Conservation (phyloP, 2,113 vertebrate species). For the Elanoides forficatus region DNA sequence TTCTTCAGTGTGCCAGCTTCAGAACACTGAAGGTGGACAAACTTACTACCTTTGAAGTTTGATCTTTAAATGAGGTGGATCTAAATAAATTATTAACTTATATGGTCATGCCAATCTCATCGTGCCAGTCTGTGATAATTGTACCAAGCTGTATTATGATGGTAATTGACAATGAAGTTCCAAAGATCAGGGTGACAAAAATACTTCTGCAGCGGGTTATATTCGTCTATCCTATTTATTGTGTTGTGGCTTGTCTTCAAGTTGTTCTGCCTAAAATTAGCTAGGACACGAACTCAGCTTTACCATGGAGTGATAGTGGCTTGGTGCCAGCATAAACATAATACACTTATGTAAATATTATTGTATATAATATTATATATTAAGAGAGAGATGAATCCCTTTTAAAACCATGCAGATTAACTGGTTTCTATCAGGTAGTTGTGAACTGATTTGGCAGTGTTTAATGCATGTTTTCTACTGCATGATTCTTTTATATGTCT, state of each 20-base stretch:
- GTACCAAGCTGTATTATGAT: neutral
- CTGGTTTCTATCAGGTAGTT: neutral
- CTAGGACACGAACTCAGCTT: neutral
- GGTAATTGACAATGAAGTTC: neutral
- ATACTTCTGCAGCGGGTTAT: neutral
- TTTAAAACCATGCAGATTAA: neutral
- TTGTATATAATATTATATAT: neutral
- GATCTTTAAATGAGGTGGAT: neutral
- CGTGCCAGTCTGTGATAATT: neutral
- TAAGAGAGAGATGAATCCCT: neutral
- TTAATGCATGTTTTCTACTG: neutral
- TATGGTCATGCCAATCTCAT: neutral
- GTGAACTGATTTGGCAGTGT: neutral
- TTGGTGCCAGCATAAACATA: neutral
- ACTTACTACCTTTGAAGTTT: constrained; percentile 22
- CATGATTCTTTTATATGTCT: neutral
- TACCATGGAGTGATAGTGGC: neutral
- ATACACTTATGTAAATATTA: neutral
- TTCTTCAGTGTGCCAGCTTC: neutral
- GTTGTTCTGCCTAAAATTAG: neutral
- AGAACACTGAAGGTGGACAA: neutral
- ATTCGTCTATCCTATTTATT: neutral
- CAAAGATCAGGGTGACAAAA: constrained; percentile 11
- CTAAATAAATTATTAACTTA: constrained; percentile 60
- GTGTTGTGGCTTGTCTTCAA: neutral